Evolutionary conservation across 1,140 invertebrate genomes (phyloP).

Genomic region (Eueides isabella): DNA sequence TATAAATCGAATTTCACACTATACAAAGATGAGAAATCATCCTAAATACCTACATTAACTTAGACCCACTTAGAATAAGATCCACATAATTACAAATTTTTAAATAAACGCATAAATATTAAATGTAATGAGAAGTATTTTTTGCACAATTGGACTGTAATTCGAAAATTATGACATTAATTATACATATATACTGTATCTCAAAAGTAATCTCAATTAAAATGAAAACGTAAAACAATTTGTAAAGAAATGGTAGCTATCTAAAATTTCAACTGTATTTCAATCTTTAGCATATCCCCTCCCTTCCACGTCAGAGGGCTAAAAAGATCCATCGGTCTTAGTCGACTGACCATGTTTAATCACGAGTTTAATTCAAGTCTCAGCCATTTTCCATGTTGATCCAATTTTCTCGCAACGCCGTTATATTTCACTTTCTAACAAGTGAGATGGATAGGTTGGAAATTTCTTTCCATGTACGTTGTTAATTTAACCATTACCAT

Average conservation of each 20-base stretch:
- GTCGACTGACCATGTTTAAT: slow-evolving; percentile 42
- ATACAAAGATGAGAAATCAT: too few species aligned
- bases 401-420: slow-evolving; percentile 58
- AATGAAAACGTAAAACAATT: too few species aligned
- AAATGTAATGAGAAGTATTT: too few species aligned
- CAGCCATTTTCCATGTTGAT: slow-evolving; percentile 43
- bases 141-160: too few species aligned
- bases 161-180: too few species aligned
- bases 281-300: not conserved
- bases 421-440: slow-evolving; percentile 61
- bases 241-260: not conserved
- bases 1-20: too few species aligned
- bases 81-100: too few species aligned
- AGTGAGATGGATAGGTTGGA: slow-evolving; percentile 62
- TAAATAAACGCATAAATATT: too few species aligned
- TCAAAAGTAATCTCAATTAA: not conserved
- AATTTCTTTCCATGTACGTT: slow-evolving; percentile 55
- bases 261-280: not conserved
- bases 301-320: slow-evolving; percentile 1
- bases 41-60: too few species aligned
- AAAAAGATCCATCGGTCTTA: slow-evolving; percentile 32
- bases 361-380: slow-evolving; percentile 36
- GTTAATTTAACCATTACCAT: slow-evolving; percentile 53
- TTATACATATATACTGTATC: too few species aligned
- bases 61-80: too few species aligned